Evolutionary conservation across 2,113 vertebrate species (phyloP), one percentile per base, ranked within the genome.

Genomic region (Sitta europaea): DNA sequence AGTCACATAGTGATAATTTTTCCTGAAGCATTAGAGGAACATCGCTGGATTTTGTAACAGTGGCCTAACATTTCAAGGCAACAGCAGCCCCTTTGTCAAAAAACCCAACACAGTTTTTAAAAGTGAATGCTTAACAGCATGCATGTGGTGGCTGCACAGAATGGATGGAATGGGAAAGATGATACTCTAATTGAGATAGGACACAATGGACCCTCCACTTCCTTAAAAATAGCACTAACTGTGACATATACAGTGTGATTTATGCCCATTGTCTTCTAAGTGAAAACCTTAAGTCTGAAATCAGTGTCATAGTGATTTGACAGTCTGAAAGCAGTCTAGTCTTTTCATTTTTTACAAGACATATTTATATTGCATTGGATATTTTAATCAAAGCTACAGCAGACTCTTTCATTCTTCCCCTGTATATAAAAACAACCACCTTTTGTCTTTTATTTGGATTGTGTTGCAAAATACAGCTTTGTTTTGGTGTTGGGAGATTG

Each of bases 391-490:
- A 73, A 91, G 12, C 24, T 61, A 73, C 58, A 62, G 38, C 47
- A 88, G 35, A 36, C 23, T 28, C 51, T 65, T 68, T 71, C 55
- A n/a, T 27, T 62, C 29, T 86, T 55, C 38, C 14, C 28, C 16
- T 27, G 28, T 23, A 76, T n/a, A 85, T 47, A 86, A 79, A 72
- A 85, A 14, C 33, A 82, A 51, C 12, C 7, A 43, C 23, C 14
- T 43, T 94, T 89, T 87, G 55, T 79, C 38, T 79, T 79, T 93
- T 62, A 57, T 73, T 76, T 63, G 58, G 10, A 12, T 19, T 70
- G 31, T 50, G 29, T 53, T 90, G 63, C 71, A 96, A 95, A 94
- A 84, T 50, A 57, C 33, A 27, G 71, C 57, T 94, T 91, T 84
- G 47, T 90, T 91, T 93, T 71, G 47, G 36, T 74, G 43, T 48